These are phyloP conservation scores for Stomatorhinus ivindoensis DNA, from an alignment of 2,113 vertebrate genomes.

Conservation along the genomic window DNA sequence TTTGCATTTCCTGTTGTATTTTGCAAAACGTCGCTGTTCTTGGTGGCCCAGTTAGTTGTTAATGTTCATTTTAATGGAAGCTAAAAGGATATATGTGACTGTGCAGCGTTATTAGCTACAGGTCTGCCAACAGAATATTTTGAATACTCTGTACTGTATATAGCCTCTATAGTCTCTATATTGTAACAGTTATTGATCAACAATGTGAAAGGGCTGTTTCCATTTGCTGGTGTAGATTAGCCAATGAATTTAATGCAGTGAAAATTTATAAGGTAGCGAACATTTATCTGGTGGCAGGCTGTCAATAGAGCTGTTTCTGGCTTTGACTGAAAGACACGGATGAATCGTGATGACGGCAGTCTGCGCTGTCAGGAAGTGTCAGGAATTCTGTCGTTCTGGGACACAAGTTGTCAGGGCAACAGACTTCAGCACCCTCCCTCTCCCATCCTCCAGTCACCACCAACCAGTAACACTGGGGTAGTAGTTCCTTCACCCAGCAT, in stretches of 20 bases:
- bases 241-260: neutral
- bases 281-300: neutral
- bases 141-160: neutral
- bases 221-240: neutral
- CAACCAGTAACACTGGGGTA: neutral
- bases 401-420: constrained; percentile 6
- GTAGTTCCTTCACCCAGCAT: neutral
- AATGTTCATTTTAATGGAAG: neutral
- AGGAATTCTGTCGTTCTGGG: neutral
- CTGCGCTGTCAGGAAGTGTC: neutral
- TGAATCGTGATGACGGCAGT: neutral
- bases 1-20: neutral
- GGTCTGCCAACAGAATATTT: neutral
- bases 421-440: neutral
- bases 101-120: neutral
- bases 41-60: neutral
- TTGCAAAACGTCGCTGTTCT: neutral
- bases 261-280: neutral
- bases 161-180: neutral
- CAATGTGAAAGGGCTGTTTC: neutral
- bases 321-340: neutral
- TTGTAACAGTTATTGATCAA: neutral
- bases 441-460: neutral
- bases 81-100: neutral
- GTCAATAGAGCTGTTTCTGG: neutral